These are phyloP conservation scores for Macrotus californicus DNA, from an alignment of 2,113 vertebrate species.

Conservation along the genomic window DNA sequence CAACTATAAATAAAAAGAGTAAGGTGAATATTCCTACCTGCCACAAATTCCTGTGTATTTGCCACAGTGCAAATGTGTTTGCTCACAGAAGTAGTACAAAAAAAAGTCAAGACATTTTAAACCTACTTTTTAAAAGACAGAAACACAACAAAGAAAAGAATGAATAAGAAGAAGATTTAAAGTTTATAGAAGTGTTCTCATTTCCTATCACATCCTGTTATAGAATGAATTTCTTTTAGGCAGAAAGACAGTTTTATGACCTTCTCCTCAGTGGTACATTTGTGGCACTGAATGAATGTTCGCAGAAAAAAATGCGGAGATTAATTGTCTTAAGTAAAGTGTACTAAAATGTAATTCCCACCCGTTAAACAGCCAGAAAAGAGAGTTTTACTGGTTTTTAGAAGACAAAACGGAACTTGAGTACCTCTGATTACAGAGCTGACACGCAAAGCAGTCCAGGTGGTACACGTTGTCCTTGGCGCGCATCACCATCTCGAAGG, in stretches of 20 bases:
- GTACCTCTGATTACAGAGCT: constrained; percentile 99
- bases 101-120: neutral
- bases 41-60: neutral
- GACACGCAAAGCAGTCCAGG: constrained; percentile 99
- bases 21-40: neutral
- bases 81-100: neutral
- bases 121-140: neutral
- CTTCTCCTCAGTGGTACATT: neutral
- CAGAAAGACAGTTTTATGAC: neutral
- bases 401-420: constrained; percentile 51
- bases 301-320: neutral
- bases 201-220: neutral
- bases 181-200: neutral
- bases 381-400: neutral
- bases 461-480: constrained; percentile 99
- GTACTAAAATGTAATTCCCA: neutral
- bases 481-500: constrained; percentile 99
- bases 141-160: neutral
- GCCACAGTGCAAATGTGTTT: neutral
- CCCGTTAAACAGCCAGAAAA: neutral
- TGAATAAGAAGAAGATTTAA: neutral
- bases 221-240: neutral
- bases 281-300: neutral
- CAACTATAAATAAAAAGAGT: neutral
- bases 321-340: neutral